Evolutionary conservation across 2,797 vertebrate genomes (phyloP), one percentile per base, ranked within the genome.

Genomic region (Anabacerthia variegaticeps): DNA sequence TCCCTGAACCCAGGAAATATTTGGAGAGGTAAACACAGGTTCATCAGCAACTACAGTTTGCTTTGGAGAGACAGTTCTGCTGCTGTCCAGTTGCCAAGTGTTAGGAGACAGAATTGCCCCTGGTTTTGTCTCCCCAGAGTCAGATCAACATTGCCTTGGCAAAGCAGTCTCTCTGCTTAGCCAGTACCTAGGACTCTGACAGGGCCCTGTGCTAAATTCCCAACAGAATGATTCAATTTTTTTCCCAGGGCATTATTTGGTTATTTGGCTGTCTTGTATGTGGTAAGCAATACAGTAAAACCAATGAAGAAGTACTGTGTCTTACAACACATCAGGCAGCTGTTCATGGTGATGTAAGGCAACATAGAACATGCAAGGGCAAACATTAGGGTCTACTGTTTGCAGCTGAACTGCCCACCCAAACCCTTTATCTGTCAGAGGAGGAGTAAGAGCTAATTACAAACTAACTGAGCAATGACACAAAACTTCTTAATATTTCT

Each of bases 361-460:
- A 68, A 54, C 3, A 46, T 5, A 7, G 37, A 91, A 37, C 46
- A 56, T 20, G 15, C 0, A 0, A 68, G n/a, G 14, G 22, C 3
- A 3, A 23, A 30, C 27, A 3, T 11, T 12, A 68, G 17, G 8
- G 37, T 44, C 48, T 48, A 19, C 59, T 67, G 41, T 56, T 21
- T 28, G 7, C 16, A 78, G 62, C 41, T 65, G 18, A 72, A 46
- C 32, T 43, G 9, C 10, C 30, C 63, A 69, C 30, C 21, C 62
- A 51, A 68, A 30, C 14, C 16, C 36, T 37, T 75, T 30, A 44
- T 58, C 55, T 68, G 27, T 34, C 56, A 72, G 22, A 91, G 20
- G 22, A 43, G 46, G 36, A 0, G 3, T 2, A 89, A 68, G 20
- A 89, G 22, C 37, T 52, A 56, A 56, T 44, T 41, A 43, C 23